Evolutionary conservation across 2,888 invertebrate genomes (phyloP), one percentile per base, ranked within the genome.

Genomic region (Thereva nobilitata): DNA sequence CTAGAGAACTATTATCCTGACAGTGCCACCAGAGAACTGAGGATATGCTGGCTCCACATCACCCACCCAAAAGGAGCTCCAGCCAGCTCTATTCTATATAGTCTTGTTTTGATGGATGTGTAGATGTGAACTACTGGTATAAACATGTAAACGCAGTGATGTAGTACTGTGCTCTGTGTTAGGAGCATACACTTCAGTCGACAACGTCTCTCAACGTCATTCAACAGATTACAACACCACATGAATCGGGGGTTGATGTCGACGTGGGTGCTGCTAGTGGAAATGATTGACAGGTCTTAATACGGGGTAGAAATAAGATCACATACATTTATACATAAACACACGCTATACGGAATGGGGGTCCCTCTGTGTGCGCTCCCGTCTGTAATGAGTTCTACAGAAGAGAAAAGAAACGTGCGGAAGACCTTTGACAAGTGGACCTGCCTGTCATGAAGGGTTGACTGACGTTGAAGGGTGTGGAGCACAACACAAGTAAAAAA

Each of bases 181-280:
- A 23, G 23, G 23, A 23, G 23, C 23, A 23, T 23, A 23, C 23
- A 23, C 23, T 23, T 23, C 50, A 61, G 50, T 61, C 50, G 61
- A 23, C 41, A 50, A 50, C 61, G 38, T 40, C 40, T 61, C 50
- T 61, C 41, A 23, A 12, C 49, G 61, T 50, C 23, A 61, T 61
- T 61, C 61, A 61, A 61, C 61, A 61, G 61, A 61, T 61, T 61
- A 61, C 61, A 61, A 61, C 61, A 61, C 61, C 61, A 35, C 61
- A 61, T 40, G 41, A 50, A 38, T 40, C 41, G 61, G 37, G 40
- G 53, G 42, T 40, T 37, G 42, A 23, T 56, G 45, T 37, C n/a
- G 59, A 38, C 35, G 59, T 59, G 45, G 57, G 47, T 59, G 57
- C 45, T 59, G 57, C 47, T 59, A 37, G 47, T 47, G 61, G 50